Base-by-base conservation (phyloP, 2,113 vertebrate genomes). In the Crocuta crocuta region DNA sequence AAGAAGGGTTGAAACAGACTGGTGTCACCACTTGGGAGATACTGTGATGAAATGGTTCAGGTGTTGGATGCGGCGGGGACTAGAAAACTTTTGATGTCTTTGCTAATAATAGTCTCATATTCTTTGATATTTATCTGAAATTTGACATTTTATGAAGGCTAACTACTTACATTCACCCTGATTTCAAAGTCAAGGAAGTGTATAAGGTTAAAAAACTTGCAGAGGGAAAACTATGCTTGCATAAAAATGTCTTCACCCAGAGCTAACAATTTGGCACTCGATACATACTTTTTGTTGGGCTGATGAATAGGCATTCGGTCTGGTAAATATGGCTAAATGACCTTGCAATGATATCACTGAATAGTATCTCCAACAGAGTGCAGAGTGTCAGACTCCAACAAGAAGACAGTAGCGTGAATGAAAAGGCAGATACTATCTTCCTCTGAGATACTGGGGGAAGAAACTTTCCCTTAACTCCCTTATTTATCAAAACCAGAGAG, bases 401-500 rank as follows among this genome's bases (percentile, higher is more conserved):
- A 26, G 28, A 90, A 96, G 78, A 55, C 39, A 70, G 58, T 63
- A 73, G 88, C 63, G 35, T 94, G 66, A 86, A 91, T 89, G 50
- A 66, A 79, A 89, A 97, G 71, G 65, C 76, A 96, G 93, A 97
- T 90, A 31, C 4, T 74, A 53, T 96, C 89, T 90, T 97, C n/a
- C 66, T 95, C 13, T 87, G 92, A 92, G 92, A 85, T 95, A 68
- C 0, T 79, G 28, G 33, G 28, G 55, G 11, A 95, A 92, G 58
- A 95, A 96, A 71, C 43, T 80, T 91, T 83, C 48, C 80, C 45
- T 84, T 74, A 88, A 81, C 65, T 73, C 85, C 31, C 92, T 76
- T 95, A 82, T 89, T 95, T 96, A 86, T 98, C 93, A 90, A 90
- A 95, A 53, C 80, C 95, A 96, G 73, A 71, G 76, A 73, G 89